phyloP scores from a whole-genome alignment of 1,140 invertebrate species.

The Spodoptera litura region DNA sequence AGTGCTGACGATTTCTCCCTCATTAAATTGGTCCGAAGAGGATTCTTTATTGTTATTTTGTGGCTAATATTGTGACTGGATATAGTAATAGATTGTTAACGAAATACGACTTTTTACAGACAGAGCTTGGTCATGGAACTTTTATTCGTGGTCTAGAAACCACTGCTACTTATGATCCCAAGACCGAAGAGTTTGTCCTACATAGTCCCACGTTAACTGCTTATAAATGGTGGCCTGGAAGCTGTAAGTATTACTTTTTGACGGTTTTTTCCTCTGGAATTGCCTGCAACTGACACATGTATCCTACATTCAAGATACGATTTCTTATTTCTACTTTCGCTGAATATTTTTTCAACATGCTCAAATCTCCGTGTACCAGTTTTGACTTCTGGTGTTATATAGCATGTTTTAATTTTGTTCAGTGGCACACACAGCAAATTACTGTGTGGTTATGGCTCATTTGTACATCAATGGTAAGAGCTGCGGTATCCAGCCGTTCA shows the following conservation, averaged over 20 bases:
- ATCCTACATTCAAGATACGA: no score
- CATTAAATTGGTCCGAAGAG: no score
- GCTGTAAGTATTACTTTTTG: slow-evolving; percentile 89
- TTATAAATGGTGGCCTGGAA: slow-evolving; percentile 98
- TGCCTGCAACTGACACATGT: no score
- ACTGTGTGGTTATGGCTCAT: slow-evolving; percentile 95
- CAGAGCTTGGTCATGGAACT: slow-evolving; percentile 97
- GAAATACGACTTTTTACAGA: slow-evolving; percentile 86
- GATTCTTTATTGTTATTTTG: no score
- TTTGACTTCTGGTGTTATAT: no score
- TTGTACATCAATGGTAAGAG: slow-evolving; percentile 93
- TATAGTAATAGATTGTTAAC: neutral
- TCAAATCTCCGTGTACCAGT: no score
- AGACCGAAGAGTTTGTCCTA: slow-evolving; percentile 94
- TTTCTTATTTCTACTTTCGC: no score
- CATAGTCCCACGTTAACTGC: slow-evolving; percentile 95
- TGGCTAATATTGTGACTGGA: no score
- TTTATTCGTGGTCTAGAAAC: slow-evolving; percentile 97
- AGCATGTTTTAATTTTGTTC: slow-evolving; percentile 61
- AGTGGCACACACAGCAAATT: slow-evolving; percentile 97
- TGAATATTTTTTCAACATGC: no score
- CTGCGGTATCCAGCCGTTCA: slow-evolving; percentile 96
- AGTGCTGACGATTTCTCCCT: no score
- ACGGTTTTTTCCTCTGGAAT: no score
- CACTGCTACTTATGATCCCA: slow-evolving; percentile 94